A percentile compares a stretch with the other conserved stretches of the same genome.
phyloP scores from a whole-genome alignment of 2,113 vertebrate species.

The Tragelaphus imberbis region DNA sequence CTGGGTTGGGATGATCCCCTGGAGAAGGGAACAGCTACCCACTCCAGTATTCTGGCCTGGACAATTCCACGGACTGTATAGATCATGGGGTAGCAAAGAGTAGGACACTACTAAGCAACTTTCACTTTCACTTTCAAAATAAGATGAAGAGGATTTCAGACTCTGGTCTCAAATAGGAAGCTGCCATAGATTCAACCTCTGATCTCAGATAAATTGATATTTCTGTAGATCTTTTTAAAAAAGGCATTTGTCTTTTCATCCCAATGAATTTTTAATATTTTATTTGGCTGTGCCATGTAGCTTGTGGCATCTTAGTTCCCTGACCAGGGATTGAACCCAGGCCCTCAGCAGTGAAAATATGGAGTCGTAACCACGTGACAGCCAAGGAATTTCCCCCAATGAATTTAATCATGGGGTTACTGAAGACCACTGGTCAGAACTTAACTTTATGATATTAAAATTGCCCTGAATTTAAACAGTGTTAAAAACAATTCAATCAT shows the following conservation, averaged over 20 bases:
- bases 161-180: neutral
- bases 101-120: neutral
- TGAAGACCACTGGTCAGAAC: neutral
- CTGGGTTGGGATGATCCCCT: neutral
- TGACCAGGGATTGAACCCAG: neutral
- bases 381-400: neutral
- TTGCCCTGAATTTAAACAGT: neutral
- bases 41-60: neutral
- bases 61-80: neutral
- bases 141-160: neutral
- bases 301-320: neutral
- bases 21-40: neutral
- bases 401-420: neutral
- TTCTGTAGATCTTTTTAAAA: neutral
- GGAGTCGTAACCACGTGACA: neutral
- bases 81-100: neutral
- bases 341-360: neutral
- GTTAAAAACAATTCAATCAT: slow-evolving; percentile 39
- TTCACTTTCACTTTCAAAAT: neutral
- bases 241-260: neutral
- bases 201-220: neutral
- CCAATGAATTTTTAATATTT: neutral
- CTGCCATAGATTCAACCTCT: neutral
- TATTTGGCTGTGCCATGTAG: neutral
- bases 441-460: slow-evolving; percentile 31